Evolutionary conservation across 2,113 vertebrate genomes (phyloP), one percentile per base, ranked within the genome.

Genomic region (Chrysemys picta): DNA sequence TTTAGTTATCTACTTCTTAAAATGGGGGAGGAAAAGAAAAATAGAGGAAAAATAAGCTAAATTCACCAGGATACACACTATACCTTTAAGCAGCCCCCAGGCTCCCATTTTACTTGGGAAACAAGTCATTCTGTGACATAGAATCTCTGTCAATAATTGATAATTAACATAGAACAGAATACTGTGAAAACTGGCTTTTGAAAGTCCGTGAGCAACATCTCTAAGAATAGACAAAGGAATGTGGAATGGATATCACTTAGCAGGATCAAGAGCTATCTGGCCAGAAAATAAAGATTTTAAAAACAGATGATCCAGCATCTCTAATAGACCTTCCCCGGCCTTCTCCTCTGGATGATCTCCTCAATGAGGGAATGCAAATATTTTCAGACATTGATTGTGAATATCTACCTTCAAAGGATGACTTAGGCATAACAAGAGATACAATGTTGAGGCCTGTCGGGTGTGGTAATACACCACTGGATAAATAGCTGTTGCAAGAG

Each of bases 281-380:
- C 24, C 35, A 81, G 93, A 85, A 89, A 52, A 3, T 8, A 78
- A 35, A 88, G 9, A 21, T 49, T 35, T 56, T 92, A 11, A 52
- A 62, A 89, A 38, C 38, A 29, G 38, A 42, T 17, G 29, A 56
- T 11, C 17, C 57, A 27, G 6, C 17, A 13, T 12, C 29, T 62
- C 38, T 82, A 47, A 72, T 92, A 84, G 62, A 69, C 38, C 38
- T 62, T 62, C 50, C 54, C 76, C 8, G 11, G 57, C 50, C 49
- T 17, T 4, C 1, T 2, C 65, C 65, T 38, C 54, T 14, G 12
- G 45, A 25, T 0, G 0, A 24, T 6, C 65, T 65, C 69, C 62
- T 21, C 24, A 72, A 89, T 27, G 80, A 47, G 31, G 50, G 38
- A 29, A 38, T 62, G 47, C 25, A 89, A 91, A 53, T 65, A 85